These are phyloP conservation scores for Clivina fossor DNA, from an alignment of 2,888 invertebrate genomes.

Conservation along the genomic window DNA sequence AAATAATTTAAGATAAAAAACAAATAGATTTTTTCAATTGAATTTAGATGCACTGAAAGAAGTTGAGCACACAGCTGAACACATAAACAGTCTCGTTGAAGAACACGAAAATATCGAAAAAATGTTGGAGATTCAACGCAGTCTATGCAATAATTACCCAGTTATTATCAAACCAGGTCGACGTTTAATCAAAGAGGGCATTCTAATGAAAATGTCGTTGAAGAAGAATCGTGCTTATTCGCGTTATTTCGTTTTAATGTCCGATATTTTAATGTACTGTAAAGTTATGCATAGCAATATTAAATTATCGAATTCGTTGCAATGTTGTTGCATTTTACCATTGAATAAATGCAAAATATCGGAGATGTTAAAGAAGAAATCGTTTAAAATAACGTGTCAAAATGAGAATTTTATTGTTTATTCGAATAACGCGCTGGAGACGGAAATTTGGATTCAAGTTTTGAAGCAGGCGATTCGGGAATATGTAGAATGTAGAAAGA, in stretches of 20 bases:
- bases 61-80: slow-evolving; percentile 67
- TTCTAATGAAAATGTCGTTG: slow-evolving; percentile 60
- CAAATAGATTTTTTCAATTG: slow-evolving; percentile 38
- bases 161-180: slow-evolving; percentile 69
- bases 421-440: slow-evolving; percentile 57
- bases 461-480: slow-evolving; percentile 60
- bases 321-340: slow-evolving; percentile 68
- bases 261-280: slow-evolving; percentile 73
- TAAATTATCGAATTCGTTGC: slow-evolving; percentile 61
- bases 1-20: too few species aligned
- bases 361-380: slow-evolving; percentile 60
- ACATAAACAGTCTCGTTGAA: slow-evolving; percentile 72
- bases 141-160: slow-evolving; percentile 62
- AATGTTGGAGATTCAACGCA: slow-evolving; percentile 67
- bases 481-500: slow-evolving; percentile 61
- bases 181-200: slow-evolving; percentile 68
- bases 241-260: slow-evolving; percentile 68
- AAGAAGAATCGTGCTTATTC: slow-evolving; percentile 50
- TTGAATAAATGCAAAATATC: slow-evolving; percentile 68
- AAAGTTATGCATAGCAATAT: slow-evolving; percentile 62
- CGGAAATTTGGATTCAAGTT: slow-evolving; percentile 60
- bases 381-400: slow-evolving; percentile 63
- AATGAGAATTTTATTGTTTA: slow-evolving; percentile 61
- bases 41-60: slow-evolving; percentile 65
- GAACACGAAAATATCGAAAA: slow-evolving; percentile 73